These are phyloP conservation scores for Diachasmimorpha longicaudata DNA, from an alignment of 1,140 invertebrate genomes.

Conservation along the genomic window DNA sequence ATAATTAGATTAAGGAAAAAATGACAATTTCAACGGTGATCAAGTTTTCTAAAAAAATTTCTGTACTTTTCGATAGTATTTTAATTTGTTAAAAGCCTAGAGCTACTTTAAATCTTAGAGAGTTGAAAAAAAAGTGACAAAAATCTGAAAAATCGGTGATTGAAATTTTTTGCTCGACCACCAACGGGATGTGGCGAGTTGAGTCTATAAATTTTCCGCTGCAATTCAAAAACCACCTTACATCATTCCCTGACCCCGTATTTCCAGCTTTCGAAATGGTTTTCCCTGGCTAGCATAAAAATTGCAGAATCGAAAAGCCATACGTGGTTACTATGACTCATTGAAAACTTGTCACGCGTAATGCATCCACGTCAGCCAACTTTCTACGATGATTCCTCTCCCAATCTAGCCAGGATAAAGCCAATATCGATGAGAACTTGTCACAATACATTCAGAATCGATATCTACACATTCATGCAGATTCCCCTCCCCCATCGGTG, in stretches of 20 bases:
- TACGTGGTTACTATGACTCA: neutral
- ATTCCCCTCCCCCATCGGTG: too few relatives aligned
- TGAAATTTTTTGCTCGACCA: too few relatives aligned
- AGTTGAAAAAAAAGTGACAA: too few relatives aligned
- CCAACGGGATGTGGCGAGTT: too few relatives aligned
- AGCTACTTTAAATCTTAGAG: too few relatives aligned
- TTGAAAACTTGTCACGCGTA: neutral
- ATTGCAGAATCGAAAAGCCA: constrained; percentile 2
- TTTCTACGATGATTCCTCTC: constrained; percentile 4
- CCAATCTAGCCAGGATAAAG: neutral
- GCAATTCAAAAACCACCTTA: neutral
- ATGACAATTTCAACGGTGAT: too few relatives aligned
- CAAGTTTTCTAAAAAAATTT: too few relatives aligned
- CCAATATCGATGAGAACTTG: neutral
- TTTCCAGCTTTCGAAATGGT: neutral
- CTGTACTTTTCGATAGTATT: too few relatives aligned
- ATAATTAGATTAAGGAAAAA: too few relatives aligned
- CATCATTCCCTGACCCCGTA: neutral
- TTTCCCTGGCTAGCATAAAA: neutral
- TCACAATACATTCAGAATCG: neutral
- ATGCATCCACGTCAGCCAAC: neutral
- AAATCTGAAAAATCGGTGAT: too few relatives aligned
- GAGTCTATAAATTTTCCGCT: neutral
- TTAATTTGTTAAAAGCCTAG: too few relatives aligned
- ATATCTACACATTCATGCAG: neutral